Percentiles rank a stretch among this genome's conserved stretches.
Conservation (phyloP, 2,113 vertebrate species). For the Smithornis capensis region DNA sequence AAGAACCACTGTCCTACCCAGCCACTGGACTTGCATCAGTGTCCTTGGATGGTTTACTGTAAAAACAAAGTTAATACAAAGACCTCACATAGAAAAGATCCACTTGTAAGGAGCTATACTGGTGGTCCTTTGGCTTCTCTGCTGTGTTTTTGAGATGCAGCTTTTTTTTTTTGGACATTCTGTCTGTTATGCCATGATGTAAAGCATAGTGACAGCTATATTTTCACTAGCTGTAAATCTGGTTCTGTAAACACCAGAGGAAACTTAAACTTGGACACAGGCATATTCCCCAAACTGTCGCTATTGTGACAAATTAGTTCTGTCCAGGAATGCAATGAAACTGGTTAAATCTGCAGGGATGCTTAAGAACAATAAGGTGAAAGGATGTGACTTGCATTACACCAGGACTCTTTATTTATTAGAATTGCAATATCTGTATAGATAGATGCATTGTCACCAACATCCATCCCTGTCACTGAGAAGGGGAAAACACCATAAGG, state of each 20-base stretch:
- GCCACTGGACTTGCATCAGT: background rate
- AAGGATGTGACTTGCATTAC: rapidly evolving
- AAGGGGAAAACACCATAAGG: background rate
- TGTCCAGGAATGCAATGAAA: background rate
- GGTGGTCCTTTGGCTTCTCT: background rate
- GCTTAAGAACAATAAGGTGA: background rate
- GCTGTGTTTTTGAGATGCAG: background rate
- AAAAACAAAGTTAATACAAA: background rate
- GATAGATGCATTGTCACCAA: background rate
- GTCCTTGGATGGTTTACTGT: background rate
- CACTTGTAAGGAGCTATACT: background rate
- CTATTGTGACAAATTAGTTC: background rate
- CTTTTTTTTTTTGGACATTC: background rate
- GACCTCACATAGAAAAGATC: background rate
- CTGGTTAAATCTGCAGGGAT: background rate
- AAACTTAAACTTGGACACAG: background rate
- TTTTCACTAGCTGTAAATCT: background rate
- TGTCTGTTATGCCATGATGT: background rate
- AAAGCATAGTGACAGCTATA: background rate
- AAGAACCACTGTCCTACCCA: background rate
- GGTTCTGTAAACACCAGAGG: background rate
- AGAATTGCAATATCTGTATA: background rate
- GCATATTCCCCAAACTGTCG: background rate
- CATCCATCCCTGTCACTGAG: rapidly evolving
- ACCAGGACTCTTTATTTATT: background rate